Evolutionary conservation across 37 sponge, comb jelly and placozoan genomes (phyloP), one percentile per base, ranked within the genome.

Genomic region (Geodia barretti): DNA sequence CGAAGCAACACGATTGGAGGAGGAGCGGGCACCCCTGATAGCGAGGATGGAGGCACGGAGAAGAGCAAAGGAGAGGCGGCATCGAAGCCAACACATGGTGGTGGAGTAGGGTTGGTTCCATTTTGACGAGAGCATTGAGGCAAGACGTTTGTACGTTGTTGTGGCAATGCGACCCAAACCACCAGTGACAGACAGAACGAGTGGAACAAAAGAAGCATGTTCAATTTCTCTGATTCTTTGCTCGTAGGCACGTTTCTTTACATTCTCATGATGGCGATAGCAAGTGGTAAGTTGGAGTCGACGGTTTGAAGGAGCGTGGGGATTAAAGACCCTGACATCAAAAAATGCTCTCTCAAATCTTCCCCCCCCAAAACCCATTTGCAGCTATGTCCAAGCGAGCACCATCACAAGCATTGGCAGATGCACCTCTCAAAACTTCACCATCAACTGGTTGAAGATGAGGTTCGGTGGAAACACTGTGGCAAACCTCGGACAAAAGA

Each of bases 241-340:
- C 36, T 76, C 64, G 34, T 77, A 62, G 5, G 42, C 47, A 40
- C 79, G 68, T 39, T 79, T 77, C 41, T 74, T 77, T 30, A 28
- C 23, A 28, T 4, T 24, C 65, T 64, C 60, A 19, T 58, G 60
- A 11, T 58, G 60, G 17, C 60, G 11, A 19, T 37, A 71, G 34
- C 38, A 25, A 37, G 72, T 43, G 25, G 54, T n/a, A 39, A 74
- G 74, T 14, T n/a, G 36, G 37, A 63, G 24, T 4, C 7, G 63
- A 23, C 33, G 64, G 65, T 62, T 62, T 30, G 64, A 34, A 4
- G 42, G 63, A 9, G 78, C 78, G 62, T 63, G 39, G 39, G 80
- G 70, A 41, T 79, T 67, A 58, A 78, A 78, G 2, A 78, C 66
- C 25, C 66, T 62, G 31, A 79, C 80, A 68, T 81, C 82, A 70